Base-by-base conservation (phyloP, 1,140 invertebrate species). In the Drosophila cardini region DNA sequence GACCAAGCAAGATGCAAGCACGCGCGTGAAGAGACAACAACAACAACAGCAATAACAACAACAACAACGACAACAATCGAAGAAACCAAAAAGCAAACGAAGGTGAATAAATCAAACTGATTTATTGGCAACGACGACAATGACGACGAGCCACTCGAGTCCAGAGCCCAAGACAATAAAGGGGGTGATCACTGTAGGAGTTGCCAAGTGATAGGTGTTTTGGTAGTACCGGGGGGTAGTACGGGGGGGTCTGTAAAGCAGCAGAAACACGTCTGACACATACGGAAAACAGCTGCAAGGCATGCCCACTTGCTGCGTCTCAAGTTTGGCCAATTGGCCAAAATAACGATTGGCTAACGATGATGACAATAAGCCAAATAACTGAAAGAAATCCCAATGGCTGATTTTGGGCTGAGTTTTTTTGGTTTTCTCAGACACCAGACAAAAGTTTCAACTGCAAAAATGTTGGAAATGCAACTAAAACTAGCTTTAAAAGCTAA, bases 31-130 rank as follows among this genome's bases (percentile, higher is more conserved):
- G 78, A 65, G 60, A 81, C 78, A 86, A 79, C 78, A 60, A 57
- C 45, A 56, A 62, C 56, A 72, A 72, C 56, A 40, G 50, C 64
- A 36, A 53, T 57, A 48, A 72, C 57, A 43, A 55, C 69, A 36
- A 79, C 72, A 67, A 84, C 36, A 32, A 34, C 62, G n/a, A 15
- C 60, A 62, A 70, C 40, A 57, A 60, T 43, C 42, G 18, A 60
- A 56, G 21, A 68, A 50, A 60, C 13, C 18, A 68, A 53, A 42
- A 38, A 60, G 8, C 16, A 18, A 67, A 58, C 67, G 61, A 72
- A 82, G 83, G 78, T 82, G 57, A 87, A 86, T 86, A 87, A 87
- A 87, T 87, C 83, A 87, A 87, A 87, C 78, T 87, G 83, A 87
- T 87, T 87, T 87, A 87, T 87, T 86, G 83, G 68, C 76, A 46